Evolutionary conservation across 2,113 vertebrate genomes (phyloP).

Genomic region (Neotragus pygmaeus): DNA sequence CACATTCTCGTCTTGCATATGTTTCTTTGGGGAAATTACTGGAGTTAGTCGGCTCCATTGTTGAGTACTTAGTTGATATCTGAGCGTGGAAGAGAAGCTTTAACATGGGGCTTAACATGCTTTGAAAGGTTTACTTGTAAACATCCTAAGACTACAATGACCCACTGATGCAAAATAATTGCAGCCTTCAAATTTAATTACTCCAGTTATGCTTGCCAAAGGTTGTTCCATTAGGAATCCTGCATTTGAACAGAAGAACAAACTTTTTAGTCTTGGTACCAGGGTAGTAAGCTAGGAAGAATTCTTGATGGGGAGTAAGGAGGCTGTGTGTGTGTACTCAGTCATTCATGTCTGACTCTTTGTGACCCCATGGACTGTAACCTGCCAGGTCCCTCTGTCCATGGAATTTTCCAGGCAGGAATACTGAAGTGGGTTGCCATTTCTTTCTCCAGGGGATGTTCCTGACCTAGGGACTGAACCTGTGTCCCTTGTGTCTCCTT

Average conservation of each 20-base stretch:
- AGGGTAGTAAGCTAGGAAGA: background rate
- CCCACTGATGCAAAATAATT: background rate
- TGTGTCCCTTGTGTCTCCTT: background rate
- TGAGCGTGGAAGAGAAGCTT: slow-evolving; percentile 25
- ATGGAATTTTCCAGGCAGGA: background rate
- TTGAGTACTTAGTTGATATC: slow-evolving; percentile 35
- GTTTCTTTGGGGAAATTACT: slow-evolving; percentile 65
- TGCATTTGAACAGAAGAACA: background rate
- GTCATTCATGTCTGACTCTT: background rate
- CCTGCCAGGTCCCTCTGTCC: background rate
- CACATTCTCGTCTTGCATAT: background rate
- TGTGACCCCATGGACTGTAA: background rate
- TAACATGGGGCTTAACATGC: background rate
- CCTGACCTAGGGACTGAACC: background rate
- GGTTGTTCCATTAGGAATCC: background rate
- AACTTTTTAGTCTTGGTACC: background rate
- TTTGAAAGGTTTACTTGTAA: slow-evolving; percentile 25
- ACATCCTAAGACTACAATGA: background rate
- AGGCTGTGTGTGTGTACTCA: background rate
- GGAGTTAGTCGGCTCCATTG: slow-evolving; percentile 3
- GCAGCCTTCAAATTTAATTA: slow-evolving; percentile 12
- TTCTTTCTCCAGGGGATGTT: background rate
- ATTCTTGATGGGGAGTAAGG: background rate
- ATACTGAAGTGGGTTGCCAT: background rate
- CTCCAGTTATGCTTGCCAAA: background rate